Percentiles rank a stretch among this genome's conserved stretches.
Conservation (phyloP, 2,797 vertebrate species). For the Chelon labrosus region DNA sequence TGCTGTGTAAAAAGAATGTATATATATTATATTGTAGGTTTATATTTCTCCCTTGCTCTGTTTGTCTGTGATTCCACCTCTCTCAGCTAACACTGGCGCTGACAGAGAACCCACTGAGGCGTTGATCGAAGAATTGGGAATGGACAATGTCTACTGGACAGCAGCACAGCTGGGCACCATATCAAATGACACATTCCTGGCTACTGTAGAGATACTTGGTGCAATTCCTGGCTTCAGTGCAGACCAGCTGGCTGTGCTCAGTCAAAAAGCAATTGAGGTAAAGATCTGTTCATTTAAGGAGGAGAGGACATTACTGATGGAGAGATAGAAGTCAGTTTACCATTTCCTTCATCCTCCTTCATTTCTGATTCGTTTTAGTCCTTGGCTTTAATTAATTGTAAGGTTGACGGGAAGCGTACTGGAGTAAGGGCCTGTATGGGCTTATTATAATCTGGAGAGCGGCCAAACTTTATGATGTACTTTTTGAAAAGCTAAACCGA, state of each 20-base stretch:
- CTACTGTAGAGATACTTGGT: constrained; percentile 66
- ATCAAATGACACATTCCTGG: constrained; percentile 55
- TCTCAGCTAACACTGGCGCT: constrained; percentile 1
- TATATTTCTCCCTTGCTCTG: not conserved
- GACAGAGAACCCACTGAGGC: constrained; percentile 35
- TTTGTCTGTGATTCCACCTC: constrained; percentile 1
- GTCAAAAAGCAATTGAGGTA: constrained; percentile 73
- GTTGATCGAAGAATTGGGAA: constrained; percentile 62
- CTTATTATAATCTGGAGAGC: too few relatives aligned
- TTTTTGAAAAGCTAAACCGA: too few relatives aligned
- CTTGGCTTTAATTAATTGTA: not conserved
- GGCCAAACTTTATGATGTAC: not conserved
- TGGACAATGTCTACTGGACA: constrained; percentile 71
- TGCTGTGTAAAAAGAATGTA: not conserved
- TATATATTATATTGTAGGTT: not conserved
- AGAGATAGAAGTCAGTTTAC: not conserved
- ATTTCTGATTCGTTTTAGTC: not conserved
- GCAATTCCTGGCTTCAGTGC: constrained; percentile 48
- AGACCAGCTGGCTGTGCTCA: constrained; percentile 72
- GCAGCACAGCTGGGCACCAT: constrained; percentile 63
- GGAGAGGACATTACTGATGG: not conserved
- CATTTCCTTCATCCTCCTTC: too few relatives aligned
- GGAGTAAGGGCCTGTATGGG: too few relatives aligned
- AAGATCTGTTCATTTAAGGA: not conserved
- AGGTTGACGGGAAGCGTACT: not conserved